phyloP scores from a whole-genome alignment of 2,888 invertebrate genomes.

The Leptopterna dolabrata region DNA sequence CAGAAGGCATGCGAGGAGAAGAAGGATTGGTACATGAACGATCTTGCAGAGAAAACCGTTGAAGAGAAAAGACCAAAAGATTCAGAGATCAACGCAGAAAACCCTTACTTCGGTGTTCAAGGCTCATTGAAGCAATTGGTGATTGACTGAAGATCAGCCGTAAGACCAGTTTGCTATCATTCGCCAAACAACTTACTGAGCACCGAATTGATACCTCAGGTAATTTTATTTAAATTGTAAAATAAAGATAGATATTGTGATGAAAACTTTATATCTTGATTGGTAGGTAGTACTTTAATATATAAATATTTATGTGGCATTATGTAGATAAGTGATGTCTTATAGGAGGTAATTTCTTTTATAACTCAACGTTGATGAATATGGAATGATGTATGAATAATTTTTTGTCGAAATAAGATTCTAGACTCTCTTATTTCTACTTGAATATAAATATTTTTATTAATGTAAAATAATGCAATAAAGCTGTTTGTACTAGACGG shows the following conservation, averaged over 20 bases:
- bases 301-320: neutral
- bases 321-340: neutral
- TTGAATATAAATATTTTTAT: too few species aligned
- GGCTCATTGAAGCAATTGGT: conserved; percentile 46
- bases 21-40: conserved; percentile 40
- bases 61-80: conserved; percentile 44
- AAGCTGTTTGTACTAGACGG: too few species aligned
- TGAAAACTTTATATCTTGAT: neutral
- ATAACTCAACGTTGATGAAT: neutral
- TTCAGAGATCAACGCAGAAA: conserved; percentile 38
- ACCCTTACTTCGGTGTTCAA: conserved; percentile 42
- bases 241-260: neutral
- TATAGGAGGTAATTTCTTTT: neutral
- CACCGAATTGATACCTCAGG: neutral
- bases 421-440: neutral
- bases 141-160: neutral
- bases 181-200: neutral
- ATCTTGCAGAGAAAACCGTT: conserved; percentile 34
- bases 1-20: conserved; percentile 43
- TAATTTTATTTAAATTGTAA: neutral
- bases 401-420: too few species aligned
- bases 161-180: neutral
- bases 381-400: neutral
- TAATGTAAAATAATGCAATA: too few species aligned
- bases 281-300: neutral